These are phyloP conservation scores for Anguilla rostrata DNA, from an alignment of 2,113 vertebrate species.

Conservation along the genomic window DNA sequence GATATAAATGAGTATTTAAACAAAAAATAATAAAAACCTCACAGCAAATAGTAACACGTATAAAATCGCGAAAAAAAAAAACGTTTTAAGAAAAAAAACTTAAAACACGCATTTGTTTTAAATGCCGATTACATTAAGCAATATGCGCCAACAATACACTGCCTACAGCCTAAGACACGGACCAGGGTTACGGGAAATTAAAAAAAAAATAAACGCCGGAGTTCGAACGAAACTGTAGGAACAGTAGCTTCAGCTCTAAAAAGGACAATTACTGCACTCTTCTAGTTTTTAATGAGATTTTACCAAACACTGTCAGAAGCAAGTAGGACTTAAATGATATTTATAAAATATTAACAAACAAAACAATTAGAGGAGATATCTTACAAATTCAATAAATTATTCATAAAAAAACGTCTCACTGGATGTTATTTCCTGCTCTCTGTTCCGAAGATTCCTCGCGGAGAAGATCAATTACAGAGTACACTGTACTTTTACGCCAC, in stretches of 20 bases:
- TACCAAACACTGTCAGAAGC: slow-evolving; percentile 24
- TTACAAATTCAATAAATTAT: slow-evolving; percentile 34
- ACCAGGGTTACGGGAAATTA: background rate
- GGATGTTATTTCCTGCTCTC: slow-evolving; percentile 28
- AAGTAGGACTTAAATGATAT: slow-evolving; percentile 20
- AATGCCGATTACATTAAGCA: background rate
- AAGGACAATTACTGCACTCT: background rate
- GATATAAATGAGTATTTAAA: background rate
- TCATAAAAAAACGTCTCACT: slow-evolving; percentile 24
- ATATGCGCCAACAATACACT: background rate
- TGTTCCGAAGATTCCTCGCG: slow-evolving; percentile 12
- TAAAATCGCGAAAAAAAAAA: background rate
- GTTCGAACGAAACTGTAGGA: background rate
- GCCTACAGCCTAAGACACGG: background rate
- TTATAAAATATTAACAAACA: slow-evolving; percentile 37
- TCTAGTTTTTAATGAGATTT: slow-evolving; percentile 20
- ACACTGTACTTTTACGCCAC: slow-evolving; percentile 3
- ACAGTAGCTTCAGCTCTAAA: background rate
- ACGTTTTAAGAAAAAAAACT: background rate
- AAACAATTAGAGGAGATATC: slow-evolving; percentile 33
- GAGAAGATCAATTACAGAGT: slow-evolving; percentile 22
- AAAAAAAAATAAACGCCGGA: background rate
- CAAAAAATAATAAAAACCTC: background rate
- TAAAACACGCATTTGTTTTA: background rate
- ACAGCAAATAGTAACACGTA: too few relatives aligned